Base-by-base conservation (phyloP, 2,113 vertebrate genomes). In the Alaudala cheleensis region DNA sequence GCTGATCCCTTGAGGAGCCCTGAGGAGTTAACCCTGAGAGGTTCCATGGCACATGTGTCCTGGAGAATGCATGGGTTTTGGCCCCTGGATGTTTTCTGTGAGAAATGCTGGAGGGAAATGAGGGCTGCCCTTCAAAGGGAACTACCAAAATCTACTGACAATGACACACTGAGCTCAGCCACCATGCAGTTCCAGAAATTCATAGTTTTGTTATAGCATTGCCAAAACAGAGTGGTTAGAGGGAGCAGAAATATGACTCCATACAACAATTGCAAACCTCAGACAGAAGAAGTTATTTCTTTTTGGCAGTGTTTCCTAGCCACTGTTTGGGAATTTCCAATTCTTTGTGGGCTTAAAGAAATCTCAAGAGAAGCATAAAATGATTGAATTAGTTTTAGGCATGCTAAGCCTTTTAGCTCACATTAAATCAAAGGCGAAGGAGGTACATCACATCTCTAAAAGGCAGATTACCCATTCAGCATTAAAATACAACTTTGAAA, bases 321-420 rank as follows among this genome's bases (percentile, higher is more conserved):
- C 86, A 51, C 67, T 84, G 12, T 40, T 76, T 56, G 49, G 86
- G 42, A 83, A 78, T 93, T 88, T 86, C 61, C 53, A 81, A 2
- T 42, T 81, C 71, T 24, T 76, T 6, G 9, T 26, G 73, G 67
- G 81, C 66, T 94, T 94, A 88, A 54, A 70, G 34, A 81, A 21
- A 78, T 74, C 76, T 91, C 73, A 86, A 86, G 62, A 94, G 85
- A 70, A 81, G 58, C 54, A 85, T 61, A 80, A 90, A 86, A 83
- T 81, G 50, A 83, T 77, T 86, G 56, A 90, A 66, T 96, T 86
- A 60, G 47, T 90, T 92, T 86, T 81, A 88, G 60, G 78, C 70
- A 60, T 9, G 37, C 53, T 92, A 86, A 92, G 77, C 65, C 53
- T 87, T 93, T 91, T 87, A 85, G 73, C 65, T 89, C 26, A 49